A percentile compares a stretch with the other conserved stretches of the same genome.
These are phyloP conservation scores for Otus scops DNA, from an alignment of 2,797 vertebrate genomes.

Conservation along the genomic window DNA sequence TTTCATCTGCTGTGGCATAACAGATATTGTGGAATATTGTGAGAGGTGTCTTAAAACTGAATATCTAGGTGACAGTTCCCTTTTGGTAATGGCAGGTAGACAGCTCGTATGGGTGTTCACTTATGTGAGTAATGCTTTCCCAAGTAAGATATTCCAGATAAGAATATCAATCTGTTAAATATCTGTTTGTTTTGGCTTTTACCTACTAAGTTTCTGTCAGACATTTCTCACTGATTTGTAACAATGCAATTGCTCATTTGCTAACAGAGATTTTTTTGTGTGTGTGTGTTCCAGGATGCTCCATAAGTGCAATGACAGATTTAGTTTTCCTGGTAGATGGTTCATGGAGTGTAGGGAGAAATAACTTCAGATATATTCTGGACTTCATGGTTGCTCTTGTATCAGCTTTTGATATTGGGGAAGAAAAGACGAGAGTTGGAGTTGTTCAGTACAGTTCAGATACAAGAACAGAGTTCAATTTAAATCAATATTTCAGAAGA, in stretches of 20 bases:
- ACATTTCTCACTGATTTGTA: not conserved
- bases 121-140: not conserved
- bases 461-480: conserved; percentile 86
- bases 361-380: conserved; percentile 87
- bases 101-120: not conserved
- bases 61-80: not conserved
- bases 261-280: not conserved
- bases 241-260: not conserved
- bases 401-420: conserved; percentile 89
- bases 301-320: conserved; percentile 84
- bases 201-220: not conserved
- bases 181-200: not conserved
- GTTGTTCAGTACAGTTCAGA: conserved; percentile 90
- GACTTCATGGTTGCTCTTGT: conserved; percentile 84
- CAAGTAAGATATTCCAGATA: not conserved
- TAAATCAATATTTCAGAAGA: conserved; percentile 83
- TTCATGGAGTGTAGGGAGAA: conserved; percentile 87
- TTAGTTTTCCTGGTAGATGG: conserved; percentile 91
- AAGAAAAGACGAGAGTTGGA: conserved; percentile 88
- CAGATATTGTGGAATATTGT: not conserved
- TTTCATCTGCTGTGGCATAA: not conserved
- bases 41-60: not conserved
- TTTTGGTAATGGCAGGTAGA: not conserved
- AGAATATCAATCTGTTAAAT: not conserved
- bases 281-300: conserved; percentile 83